Base-by-base conservation (phyloP, 2,113 vertebrate genomes). In the Larimichthys crocea region DNA sequence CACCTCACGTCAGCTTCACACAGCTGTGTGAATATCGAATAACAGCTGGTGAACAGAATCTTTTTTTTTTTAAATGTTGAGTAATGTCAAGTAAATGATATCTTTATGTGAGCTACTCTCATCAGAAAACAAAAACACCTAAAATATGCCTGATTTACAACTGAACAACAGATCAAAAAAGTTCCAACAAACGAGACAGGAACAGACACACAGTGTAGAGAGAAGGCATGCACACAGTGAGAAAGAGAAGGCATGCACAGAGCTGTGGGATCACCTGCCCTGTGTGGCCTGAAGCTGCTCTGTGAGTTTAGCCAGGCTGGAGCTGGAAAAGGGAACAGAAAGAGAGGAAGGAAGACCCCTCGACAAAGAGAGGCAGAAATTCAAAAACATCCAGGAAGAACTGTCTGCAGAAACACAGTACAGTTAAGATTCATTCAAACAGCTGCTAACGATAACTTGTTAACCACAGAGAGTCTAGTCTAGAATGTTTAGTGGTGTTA, bases 281-380 rank as follows among this genome's bases (percentile, higher is more conserved):
- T 95, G 94, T 74, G 95, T 95, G 89, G 93, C 94, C 89, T 95
- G 93, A 83, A 96, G 93, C 93, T 96, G 94, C 83, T 96, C 94
- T 85, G 93, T 94, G 87, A 95, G 94, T 92, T 95, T 95, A 91
- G 93, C 94, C 88, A 95, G 86, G 80, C 94, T 94, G 85, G 93
- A 94, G 86, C 94, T 95, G 87, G 83, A 88, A 70, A 46, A 83
- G 52, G 73, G 20, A 83, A 79, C 29, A 89, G 59, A 74, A 12
- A 74, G 50, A 65, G 74, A n/a, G 26, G 31, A 8, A 53, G 59
- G 52, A 48, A 40, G 44, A 76, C 66, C 80, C 77, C 53, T 81
- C 26, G 79, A 55, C 68, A n/a, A 56, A 73, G 55, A 65, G 80
- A 67, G 10, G 11, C 44, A 46, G 44, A 46, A 35, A 35, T 35